A percentile compares a stretch with the other conserved stretches of the same genome.
Evolutionary conservation across 2,888 invertebrate species (phyloP).

Genomic region (Dexiosoma caninum): DNA sequence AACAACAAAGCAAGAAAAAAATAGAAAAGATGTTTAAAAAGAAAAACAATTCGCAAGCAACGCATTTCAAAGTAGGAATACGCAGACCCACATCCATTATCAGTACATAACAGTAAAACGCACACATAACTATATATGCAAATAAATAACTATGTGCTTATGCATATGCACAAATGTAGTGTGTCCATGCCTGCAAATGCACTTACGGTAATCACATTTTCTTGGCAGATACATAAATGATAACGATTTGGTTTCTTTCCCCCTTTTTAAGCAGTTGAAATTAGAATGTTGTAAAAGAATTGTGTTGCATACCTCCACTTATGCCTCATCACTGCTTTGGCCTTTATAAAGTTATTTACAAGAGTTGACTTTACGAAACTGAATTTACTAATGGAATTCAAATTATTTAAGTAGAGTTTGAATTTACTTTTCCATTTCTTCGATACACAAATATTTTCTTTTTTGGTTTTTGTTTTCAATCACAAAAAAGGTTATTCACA

Average conservation of each 20-base stretch:
- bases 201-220: slow-evolving; percentile 58
- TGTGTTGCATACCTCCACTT: neutral
- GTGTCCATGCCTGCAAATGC: slow-evolving; percentile 42
- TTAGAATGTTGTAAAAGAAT: neutral
- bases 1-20: slow-evolving; percentile 3
- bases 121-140: slow-evolving; percentile 7
- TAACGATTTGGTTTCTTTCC: slow-evolving; percentile 24
- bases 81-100: slow-evolving; percentile 1
- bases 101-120: slow-evolving; percentile 1
- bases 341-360: neutral
- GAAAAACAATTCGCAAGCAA: neutral
- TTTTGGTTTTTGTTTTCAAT: neutral
- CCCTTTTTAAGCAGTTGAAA: neutral
- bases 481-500: neutral
- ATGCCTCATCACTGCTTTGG: neutral
- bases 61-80: slow-evolving; percentile 2
- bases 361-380: neutral
- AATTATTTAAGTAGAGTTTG: slow-evolving; percentile 1
- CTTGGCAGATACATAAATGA: slow-evolving; percentile 57
- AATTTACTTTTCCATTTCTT: neutral
- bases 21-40: neutral
- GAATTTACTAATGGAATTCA: slow-evolving; percentile 39
- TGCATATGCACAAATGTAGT: too few relatives aligned
- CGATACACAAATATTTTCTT: neutral
- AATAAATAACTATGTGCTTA: neutral